Percentiles rank a stretch among this genome's conserved stretches.
Evolutionary conservation across 2,888 invertebrate genomes (phyloP).

Genomic region (Zelleria hepariella): DNA sequence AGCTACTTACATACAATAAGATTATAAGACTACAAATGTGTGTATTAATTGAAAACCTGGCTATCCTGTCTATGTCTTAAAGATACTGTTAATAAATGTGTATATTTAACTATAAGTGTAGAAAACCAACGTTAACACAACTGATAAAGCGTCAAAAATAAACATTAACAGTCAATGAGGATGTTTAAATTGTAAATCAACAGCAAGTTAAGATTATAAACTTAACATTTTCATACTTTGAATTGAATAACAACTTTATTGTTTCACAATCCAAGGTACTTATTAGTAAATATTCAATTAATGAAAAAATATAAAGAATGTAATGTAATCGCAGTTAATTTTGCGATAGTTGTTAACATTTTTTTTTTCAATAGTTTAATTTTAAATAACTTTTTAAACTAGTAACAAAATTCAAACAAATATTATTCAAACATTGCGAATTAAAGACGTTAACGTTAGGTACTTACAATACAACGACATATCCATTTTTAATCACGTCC

Average conservation of each 20-base stretch:
- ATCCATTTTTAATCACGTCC: conserved; percentile 42
- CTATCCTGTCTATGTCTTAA: conserved; percentile 68
- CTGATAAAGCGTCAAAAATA: conserved; percentile 48
- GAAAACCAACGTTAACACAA: conserved; percentile 49
- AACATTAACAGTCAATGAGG: conserved; percentile 61
- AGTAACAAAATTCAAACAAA: neutral
- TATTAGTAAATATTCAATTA: conserved; percentile 13
- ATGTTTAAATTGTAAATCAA: conserved; percentile 62
- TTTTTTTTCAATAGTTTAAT: neutral
- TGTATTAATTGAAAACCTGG: conserved; percentile 68
- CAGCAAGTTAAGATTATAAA: conserved; percentile 62
- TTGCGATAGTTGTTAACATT: conserved; percentile 20
- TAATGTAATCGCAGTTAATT: conserved; percentile 58
- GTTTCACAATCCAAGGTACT: conserved; percentile 20
- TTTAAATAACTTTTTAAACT: neutral
- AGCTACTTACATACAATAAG: conserved; percentile 55
- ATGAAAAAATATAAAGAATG: conserved; percentile 53
- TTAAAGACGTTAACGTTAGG: neutral
- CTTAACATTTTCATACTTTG: conserved; percentile 47
- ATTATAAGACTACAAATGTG: conserved; percentile 39
- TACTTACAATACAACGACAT: conserved; percentile 36
- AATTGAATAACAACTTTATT: conserved; percentile 13
- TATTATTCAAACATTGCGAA: conserved; percentile 1
- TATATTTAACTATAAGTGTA: conserved; percentile 64
- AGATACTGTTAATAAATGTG: conserved; percentile 57